A percentile compares a stretch with the other conserved stretches of the same genome.
These are phyloP conservation scores for Camelus dromedarius DNA, from an alignment of 2,113 vertebrate species.

Conservation along the genomic window DNA sequence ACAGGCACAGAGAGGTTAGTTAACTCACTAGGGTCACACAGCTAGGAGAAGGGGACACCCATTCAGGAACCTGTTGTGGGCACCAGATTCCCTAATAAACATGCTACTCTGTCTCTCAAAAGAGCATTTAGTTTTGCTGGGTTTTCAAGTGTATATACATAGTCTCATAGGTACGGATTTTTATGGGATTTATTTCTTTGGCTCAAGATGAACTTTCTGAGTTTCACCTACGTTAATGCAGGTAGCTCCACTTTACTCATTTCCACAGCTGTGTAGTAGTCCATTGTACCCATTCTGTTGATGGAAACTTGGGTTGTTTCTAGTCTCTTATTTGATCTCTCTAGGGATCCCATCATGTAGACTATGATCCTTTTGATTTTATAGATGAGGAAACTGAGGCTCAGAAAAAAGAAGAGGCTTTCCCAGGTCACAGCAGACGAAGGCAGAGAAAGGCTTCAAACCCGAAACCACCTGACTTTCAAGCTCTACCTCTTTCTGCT, in stretches of 20 bases:
- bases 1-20: not conserved
- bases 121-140: not conserved
- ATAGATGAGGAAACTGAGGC: not conserved
- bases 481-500: not conserved
- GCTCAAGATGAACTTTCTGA: not conserved
- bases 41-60: not conserved
- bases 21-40: not conserved
- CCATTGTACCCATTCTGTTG: not conserved
- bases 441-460: not conserved
- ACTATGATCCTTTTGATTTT: not conserved
- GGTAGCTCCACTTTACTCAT: not conserved
- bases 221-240: rapidly evolving
- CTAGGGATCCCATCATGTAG: not conserved
- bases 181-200: not conserved
- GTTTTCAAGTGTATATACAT: not conserved
- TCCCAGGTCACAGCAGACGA: not conserved
- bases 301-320: not conserved
- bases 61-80: rapidly evolving
- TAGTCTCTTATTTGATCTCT: not conserved
- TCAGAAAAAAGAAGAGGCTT: not conserved
- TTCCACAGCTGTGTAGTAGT: not conserved
- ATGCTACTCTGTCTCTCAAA: not conserved
- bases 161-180: not conserved
- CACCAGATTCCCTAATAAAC: not conserved
- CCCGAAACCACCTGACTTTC: no score